Conservation (phyloP, 2,888 invertebrate genomes). For the Melanostoma mellinum region DNA sequence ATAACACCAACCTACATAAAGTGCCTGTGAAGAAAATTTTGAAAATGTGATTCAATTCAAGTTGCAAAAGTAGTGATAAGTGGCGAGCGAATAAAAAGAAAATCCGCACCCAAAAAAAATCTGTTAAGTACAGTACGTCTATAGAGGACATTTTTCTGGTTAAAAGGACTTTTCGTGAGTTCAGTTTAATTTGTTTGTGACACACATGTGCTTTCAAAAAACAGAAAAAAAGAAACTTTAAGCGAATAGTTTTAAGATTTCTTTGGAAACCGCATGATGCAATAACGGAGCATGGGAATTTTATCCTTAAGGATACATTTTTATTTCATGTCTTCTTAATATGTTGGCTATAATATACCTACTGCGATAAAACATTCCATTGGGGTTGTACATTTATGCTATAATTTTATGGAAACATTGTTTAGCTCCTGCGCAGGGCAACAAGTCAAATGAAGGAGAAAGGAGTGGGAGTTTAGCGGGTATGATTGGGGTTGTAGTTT, state of each 20-base stretch:
- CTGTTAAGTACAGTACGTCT: slow-evolving; percentile 18
- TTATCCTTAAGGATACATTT: slow-evolving; percentile 54
- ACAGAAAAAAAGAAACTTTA: slow-evolving; percentile 1
- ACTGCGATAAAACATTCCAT: slow-evolving; percentile 21
- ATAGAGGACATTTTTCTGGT: slow-evolving; percentile 32
- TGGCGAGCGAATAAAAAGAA: slow-evolving; percentile 49
- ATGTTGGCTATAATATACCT: slow-evolving; percentile 10
- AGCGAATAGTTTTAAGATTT: slow-evolving; percentile 1
- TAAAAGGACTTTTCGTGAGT: slow-evolving; percentile 66
- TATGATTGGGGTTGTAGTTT: neutral
- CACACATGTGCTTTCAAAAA: slow-evolving; percentile 28
- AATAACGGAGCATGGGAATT: slow-evolving; percentile 52
- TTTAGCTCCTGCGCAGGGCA: slow-evolving; percentile 57
- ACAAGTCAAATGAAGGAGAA: slow-evolving; percentile 14
- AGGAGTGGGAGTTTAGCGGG: slow-evolving; percentile 8
- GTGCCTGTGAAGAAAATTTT: slow-evolving; percentile 61
- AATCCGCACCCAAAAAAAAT: slow-evolving; percentile 59
- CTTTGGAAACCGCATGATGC: slow-evolving; percentile 61
- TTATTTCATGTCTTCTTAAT: slow-evolving; percentile 31
- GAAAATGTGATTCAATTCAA: slow-evolving; percentile 15
- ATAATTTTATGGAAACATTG: slow-evolving; percentile 63
- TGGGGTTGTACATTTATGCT: slow-evolving; percentile 37
- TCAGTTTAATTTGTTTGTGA: slow-evolving; percentile 28
- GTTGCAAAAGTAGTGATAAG: slow-evolving; percentile 22
- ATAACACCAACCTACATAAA: neutral